Evolutionary conservation across 2,113 vertebrate genomes (phyloP).

Genomic region (Centrocercus urophasianus): DNA sequence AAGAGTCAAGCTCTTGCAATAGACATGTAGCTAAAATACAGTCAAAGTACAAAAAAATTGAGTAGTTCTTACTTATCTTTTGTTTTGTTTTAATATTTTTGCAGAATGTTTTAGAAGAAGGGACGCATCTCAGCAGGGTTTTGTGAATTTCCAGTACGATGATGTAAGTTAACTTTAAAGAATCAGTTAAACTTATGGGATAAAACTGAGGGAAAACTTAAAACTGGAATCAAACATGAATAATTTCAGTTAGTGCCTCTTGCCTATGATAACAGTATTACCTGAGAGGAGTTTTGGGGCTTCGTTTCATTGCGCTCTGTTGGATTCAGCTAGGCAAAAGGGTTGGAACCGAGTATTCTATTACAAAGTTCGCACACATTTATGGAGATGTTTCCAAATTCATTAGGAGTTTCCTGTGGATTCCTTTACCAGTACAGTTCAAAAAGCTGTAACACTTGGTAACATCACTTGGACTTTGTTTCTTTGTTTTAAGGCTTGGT

Average conservation of each 20-base stretch:
- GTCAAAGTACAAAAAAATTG: background rate
- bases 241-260: background rate
- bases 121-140: slow-evolving; percentile 84
- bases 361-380: rapidly evolving
- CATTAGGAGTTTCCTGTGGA: background rate
- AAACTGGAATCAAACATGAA: background rate
- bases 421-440: background rate
- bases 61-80: background rate
- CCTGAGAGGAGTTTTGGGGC: background rate
- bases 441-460: background rate
- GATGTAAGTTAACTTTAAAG: slow-evolving; percentile 85
- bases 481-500: background rate
- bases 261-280: rapidly evolving
- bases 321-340: background rate
- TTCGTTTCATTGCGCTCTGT: background rate
- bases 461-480: background rate
- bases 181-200: background rate
- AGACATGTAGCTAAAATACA: background rate
- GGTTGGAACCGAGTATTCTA: background rate
- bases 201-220: background rate
- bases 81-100: slow-evolving; percentile 9
- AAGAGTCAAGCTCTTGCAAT: background rate
- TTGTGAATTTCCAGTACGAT: slow-evolving; percentile 91
- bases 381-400: background rate
- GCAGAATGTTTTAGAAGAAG: slow-evolving; percentile 90